phyloP scores from a whole-genome alignment of 1,140 invertebrate genomes.

The Drosophila setifemur region DNA sequence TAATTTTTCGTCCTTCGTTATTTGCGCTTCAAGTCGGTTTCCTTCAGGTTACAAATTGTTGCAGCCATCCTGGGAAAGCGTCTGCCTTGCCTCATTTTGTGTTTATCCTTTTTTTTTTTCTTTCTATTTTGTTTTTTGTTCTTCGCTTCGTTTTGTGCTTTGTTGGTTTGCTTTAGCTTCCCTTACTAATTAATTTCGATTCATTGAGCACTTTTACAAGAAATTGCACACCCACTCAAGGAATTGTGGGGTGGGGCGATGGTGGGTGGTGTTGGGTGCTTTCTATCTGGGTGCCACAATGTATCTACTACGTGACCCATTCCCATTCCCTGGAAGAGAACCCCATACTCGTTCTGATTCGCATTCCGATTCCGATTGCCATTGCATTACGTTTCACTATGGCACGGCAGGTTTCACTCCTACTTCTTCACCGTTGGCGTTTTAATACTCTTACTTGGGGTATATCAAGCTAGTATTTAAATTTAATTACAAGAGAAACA shows the following conservation, averaged over 20 bases:
- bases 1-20: conserved; percentile 72
- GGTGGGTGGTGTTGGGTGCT: background rate
- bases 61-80: conserved; percentile 29
- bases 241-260: background rate
- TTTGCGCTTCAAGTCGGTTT: conserved; percentile 65
- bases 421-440: conserved; percentile 14
- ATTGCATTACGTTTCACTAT: conserved; percentile 66
- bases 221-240: conserved; percentile 73
- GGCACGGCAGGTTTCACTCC: conserved; percentile 42
- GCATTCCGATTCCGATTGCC: conserved; percentile 49
- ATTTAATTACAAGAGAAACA: no score
- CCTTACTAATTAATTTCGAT: conserved; percentile 79
- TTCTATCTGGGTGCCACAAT: conserved; percentile 17
- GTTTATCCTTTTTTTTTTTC: conserved; percentile 8
- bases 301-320: conserved; percentile 36
- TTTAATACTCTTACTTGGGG: no score
- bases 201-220: conserved; percentile 80
- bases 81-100: conserved; percentile 18
- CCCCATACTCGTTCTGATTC: conserved; percentile 12
- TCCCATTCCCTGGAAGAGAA: background rate
- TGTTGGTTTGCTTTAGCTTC: conserved; percentile 58
- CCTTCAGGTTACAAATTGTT: conserved; percentile 72
- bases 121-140: conserved; percentile 36
- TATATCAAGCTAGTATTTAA: no score
- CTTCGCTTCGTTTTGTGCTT: conserved; percentile 25